phyloP scores from a whole-genome alignment of 2,888 invertebrate species.

The Chymomyza fuscimana region DNA sequence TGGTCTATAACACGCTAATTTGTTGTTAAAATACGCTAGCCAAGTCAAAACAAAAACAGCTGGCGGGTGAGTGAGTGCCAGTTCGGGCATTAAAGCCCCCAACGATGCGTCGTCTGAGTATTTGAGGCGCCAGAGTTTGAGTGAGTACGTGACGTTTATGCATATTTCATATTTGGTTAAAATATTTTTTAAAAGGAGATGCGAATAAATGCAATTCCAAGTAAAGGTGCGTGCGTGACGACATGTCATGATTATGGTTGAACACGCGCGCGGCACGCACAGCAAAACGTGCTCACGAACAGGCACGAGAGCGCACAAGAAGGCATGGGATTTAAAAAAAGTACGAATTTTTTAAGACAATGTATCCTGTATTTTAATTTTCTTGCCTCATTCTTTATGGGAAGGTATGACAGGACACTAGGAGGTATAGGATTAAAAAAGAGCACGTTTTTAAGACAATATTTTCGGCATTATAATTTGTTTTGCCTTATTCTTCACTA shows the following conservation, averaged over 20 bases:
- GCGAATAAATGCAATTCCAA: constrained; percentile 17
- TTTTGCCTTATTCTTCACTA: no score
- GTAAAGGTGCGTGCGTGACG: constrained; percentile 23
- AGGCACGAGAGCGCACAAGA: not conserved
- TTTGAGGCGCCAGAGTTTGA: constrained; percentile 6
- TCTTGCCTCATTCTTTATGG: no score
- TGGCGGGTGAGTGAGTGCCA: not conserved
- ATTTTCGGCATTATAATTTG: no score
- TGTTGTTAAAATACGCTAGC: constrained; percentile 2
- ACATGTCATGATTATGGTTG: not conserved
- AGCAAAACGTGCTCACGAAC: not conserved
- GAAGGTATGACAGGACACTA: no score
- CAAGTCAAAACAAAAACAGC: not conserved
- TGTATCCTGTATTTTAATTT: no score
- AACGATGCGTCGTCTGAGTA: not conserved
- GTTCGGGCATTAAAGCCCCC: not conserved
- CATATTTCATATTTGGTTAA: not conserved
- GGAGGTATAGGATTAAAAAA: no score
- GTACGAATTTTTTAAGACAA: no score
- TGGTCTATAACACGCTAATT: constrained; percentile 6
- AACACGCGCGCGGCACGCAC: not conserved
- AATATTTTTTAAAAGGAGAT: not conserved
- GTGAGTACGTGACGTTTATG: constrained; percentile 12
- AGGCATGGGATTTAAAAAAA: no score
- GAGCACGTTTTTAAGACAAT: no score